Evolutionary conservation across 2,888 invertebrate genomes (phyloP).

Genomic region (Coremacera marginata): DNA sequence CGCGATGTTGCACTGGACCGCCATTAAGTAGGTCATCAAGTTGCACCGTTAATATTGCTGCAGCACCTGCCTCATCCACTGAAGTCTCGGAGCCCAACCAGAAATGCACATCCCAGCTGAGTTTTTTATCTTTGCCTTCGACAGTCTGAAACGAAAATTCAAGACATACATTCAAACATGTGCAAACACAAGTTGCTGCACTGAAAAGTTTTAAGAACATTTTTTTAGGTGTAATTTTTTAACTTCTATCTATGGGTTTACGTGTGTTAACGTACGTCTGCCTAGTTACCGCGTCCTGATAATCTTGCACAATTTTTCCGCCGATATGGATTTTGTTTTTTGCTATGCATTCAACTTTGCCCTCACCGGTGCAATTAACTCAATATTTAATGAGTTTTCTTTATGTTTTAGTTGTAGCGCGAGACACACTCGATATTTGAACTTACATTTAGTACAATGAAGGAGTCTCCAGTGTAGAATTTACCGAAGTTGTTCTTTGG

Average conservation of each 20-base stretch:
- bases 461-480: constrained; percentile 89
- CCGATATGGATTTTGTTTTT: constrained; percentile 1
- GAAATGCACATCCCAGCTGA: constrained; percentile 87
- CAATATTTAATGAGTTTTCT: constrained; percentile 52
- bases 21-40: constrained; percentile 87
- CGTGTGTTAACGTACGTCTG: not conserved
- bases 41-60: constrained; percentile 84
- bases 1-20: constrained; percentile 86
- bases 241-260: not conserved
- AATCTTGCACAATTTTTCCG: constrained; percentile 4
- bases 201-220: not conserved
- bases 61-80: constrained; percentile 82
- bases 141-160: constrained; percentile 73
- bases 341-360: constrained; percentile 15
- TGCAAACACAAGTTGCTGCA: not conserved
- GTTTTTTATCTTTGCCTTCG: constrained; percentile 74
- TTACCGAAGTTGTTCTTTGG: constrained; percentile 81
- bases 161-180: not conserved
- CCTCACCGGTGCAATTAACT: constrained; percentile 51
- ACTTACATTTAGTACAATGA: constrained; percentile 83
- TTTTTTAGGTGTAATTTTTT: not conserved
- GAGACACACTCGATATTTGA: constrained; percentile 1
- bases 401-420: constrained; percentile 27
- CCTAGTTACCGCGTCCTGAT: not conserved
- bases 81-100: constrained; percentile 87